phyloP scores from a whole-genome alignment of 2,888 invertebrate species.

The Dichetophora obliterata region DNA sequence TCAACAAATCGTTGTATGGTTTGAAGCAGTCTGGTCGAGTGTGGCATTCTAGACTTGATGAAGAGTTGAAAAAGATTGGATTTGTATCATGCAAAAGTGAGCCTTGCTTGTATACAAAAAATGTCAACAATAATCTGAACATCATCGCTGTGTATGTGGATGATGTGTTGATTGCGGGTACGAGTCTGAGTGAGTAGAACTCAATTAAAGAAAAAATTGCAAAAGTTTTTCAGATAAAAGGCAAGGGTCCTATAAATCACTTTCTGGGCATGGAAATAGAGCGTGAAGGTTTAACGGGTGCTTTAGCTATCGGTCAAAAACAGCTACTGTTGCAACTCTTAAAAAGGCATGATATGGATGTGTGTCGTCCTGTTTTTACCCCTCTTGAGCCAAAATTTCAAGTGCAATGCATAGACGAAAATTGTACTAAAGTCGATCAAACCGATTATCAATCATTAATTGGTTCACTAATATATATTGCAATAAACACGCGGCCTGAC shows the following conservation, averaged over 20 bases:
- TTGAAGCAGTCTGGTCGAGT: conserved; percentile 46
- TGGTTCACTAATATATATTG: conserved; percentile 42
- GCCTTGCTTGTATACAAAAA: conserved; percentile 42
- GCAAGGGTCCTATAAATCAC: conserved; percentile 24
- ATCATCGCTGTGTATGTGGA: conserved; percentile 47
- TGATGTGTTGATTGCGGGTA: conserved; percentile 42
- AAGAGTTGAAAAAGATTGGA: conserved; percentile 38
- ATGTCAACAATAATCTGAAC: conserved; percentile 12
- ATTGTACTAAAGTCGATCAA: conserved; percentile 31
- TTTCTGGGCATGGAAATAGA: conserved; percentile 43
- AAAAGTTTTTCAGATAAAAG: conserved; percentile 32
- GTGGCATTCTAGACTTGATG: conserved; percentile 44
- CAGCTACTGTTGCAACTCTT: conserved; percentile 10
- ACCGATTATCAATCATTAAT: conserved; percentile 40
- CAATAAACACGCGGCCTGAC: conserved; percentile 36
- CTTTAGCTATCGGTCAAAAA: conserved; percentile 31
- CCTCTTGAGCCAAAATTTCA: conserved; percentile 38
- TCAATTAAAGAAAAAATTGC: conserved; percentile 41
- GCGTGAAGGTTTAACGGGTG: conserved; percentile 32
- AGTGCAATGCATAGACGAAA: conserved; percentile 22
- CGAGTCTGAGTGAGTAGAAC: conserved; percentile 15
- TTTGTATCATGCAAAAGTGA: conserved; percentile 41
- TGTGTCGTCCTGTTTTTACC: conserved; percentile 36
- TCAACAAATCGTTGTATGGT: conserved; percentile 48
- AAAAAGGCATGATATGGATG: conserved; percentile 38